Base-by-base conservation (phyloP, 2,113 vertebrate genomes). In the Apodemus speciosus region DNA sequence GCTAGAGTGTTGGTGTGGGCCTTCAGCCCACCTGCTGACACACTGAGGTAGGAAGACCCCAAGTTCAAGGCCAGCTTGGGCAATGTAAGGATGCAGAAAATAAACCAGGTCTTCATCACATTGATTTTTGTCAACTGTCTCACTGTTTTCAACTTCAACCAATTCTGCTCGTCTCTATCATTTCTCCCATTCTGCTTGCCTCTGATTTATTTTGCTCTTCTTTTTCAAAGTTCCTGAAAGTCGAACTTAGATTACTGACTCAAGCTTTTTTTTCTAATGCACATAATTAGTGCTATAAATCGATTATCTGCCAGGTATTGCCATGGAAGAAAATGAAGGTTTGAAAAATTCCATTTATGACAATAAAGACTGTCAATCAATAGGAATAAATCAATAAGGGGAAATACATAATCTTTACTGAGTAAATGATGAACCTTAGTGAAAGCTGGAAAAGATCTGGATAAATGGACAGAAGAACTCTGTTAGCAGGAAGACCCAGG, bases 391-490 rank as follows among this genome's bases (percentile, higher is more conserved):
- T 84, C 43, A 88, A 72, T 32, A 84, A 11, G 38, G 92, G 23
- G 46, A 90, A 84, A 11, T 81, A 88, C 3, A 60, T 79, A 88
- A 88, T 84, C 38, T 84, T 85, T 77, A 88, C 46, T n/a, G 8
- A 81, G 16, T 49, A 81, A 84, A 49, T 88, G 18, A 88, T 83
- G 75, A 92, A 66, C 25, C 49, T 90, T 92, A 72, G 18, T 79
- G 64, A 86, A 90, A 85, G 11, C 58, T 79, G 49, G 35, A n/a
- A 75, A 87, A 96, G 85, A 15, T 88, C 53, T 66, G 38, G 83
- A 83, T 88, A 93, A 60, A 89, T 85, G 40, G n/a, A 66, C 35
- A 92, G 51, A 51, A 56, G 43, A 92, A 64, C 58, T 90, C 16
- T 46, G 27, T 69, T 60, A 49, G 62, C 25, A 64, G 16, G 21